These are phyloP conservation scores for Tapirus terrestris DNA, from an alignment of 2,113 vertebrate species.

Conservation along the genomic window DNA sequence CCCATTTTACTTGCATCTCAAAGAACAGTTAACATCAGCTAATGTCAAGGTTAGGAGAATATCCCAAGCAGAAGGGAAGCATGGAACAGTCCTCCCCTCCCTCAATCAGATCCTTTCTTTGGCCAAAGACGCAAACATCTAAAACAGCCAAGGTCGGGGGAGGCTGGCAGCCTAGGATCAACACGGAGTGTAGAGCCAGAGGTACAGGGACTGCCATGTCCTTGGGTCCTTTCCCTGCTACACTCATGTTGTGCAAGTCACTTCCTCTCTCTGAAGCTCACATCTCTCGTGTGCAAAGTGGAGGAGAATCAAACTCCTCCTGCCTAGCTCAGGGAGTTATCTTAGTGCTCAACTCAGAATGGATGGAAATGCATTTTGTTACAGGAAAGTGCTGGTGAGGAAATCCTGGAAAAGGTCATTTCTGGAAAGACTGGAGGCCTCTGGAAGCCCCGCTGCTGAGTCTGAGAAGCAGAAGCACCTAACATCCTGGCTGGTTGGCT, in stretches of 20 bases:
- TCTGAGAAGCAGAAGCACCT: neutral
- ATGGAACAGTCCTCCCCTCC: neutral
- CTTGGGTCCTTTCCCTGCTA: neutral
- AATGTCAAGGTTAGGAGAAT: neutral
- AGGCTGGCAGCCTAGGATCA: neutral
- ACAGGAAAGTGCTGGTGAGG: neutral
- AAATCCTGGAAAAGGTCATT: neutral
- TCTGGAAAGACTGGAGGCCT: neutral
- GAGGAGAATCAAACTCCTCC: neutral
- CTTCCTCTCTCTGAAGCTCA: neutral
- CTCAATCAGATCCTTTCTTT: neutral
- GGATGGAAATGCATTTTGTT: neutral
- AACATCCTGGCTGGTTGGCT: neutral
- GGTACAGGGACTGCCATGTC: fast-evolving
- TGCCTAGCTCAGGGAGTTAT: neutral
- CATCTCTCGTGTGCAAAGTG: neutral
- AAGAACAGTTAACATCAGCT: neutral
- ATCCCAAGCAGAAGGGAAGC: neutral
- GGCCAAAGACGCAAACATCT: neutral
- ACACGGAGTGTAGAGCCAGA: neutral
- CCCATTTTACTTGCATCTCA: neutral
- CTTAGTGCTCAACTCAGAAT: neutral
- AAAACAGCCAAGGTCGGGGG: neutral
- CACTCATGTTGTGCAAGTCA: neutral
- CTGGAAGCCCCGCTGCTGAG: neutral